Base-by-base conservation (phyloP, 2,888 invertebrate genomes). In the Saturnia pavonia region DNA sequence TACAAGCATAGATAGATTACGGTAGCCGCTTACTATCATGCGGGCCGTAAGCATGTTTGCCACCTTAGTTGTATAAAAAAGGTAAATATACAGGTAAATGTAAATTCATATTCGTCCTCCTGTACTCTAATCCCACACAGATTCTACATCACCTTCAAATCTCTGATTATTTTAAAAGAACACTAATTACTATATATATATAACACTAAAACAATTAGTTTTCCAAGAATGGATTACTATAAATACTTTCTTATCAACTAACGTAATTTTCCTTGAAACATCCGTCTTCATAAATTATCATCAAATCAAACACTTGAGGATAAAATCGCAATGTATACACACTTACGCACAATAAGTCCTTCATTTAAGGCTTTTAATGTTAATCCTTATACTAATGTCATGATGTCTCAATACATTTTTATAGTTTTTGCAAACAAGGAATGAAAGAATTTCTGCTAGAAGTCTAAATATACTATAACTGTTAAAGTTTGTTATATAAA, bases 201-300 rank as follows among this genome's bases (percentile, higher is more conserved):
- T 19, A 40, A n/a, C 11, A 63, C 6, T 19, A 63, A 14, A 40
- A 40, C 19, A 40, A n/a, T 40, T 9, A 65, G 34, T n/a, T 65
- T 34, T 40, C 19, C 16, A 65, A 65, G 19, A 34, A n/a, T 40
- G 0, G 0, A 7, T 65, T 40, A 7, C 65, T 60, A 60, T 27
- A 60, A 27, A 60, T 60, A 60, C 25, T 60, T 27, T 60, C 57
- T 60, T 60, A 60, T 60, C 57, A 60, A 60, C 57, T 14, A 27
- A 11, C 12, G 65, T 65, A 40, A 65, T 65, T 65, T 65, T 65
- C 65, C 65, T 65, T n/a, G 16, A 40, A 25, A 4, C 40, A 65
- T 65, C n/a, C 65, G 65, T 65, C 34, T 65, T 65, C 65, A 65
- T 65, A 65, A 40, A 65, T 65, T 40, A 65, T 40, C n/a, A 16